Base-by-base conservation (phyloP, 2,797 vertebrate species). In the Balearica regulorum region DNA sequence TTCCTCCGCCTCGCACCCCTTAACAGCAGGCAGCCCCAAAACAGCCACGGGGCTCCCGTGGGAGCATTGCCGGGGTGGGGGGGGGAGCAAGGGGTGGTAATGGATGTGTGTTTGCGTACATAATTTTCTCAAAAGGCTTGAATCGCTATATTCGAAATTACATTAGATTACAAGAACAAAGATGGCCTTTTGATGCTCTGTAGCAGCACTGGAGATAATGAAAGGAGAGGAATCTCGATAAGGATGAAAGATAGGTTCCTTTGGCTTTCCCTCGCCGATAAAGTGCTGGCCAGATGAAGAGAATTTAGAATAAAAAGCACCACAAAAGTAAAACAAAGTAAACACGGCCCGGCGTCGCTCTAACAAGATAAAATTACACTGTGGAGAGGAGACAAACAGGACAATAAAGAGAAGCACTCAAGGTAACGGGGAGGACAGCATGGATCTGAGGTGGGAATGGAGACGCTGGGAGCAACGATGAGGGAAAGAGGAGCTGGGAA, bases 131-230 rank as follows among this genome's bases (percentile, higher is more conserved):
- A 12, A 91, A 89, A 97, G 83, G 62, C 81, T 89, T 9, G 72
- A 80, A 89, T 92, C 65, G 83, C 83, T 75, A 5, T 39, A 46
- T 87, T 91, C 1, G 19, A 93, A 96, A 96, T 97, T 89, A 78
- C 85, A 44, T 86, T 62, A 94, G 94, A 96, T 94, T 94, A 94
- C 86, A 64, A 87, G 96, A 95, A 96, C 96, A 96, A 97, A 97
- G 97, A 97, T 94, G 93, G 91, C 94, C 94, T 96, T 96, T 94
- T 90, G 96, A 94, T 94, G 95, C 95, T 96, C 89, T 57, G 55
- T 60, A 87, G 92, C 89, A 48, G 76, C 80, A 13, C 89, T 91
- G 94, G 89, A 95, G 95, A 96, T 97, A 97, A 97, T 97, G 94
- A 97, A 97, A 97, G 96, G 94, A 95, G 93, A 91, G 77, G 94